phyloP scores from a whole-genome alignment of 2,113 vertebrate genomes.

The Thryonomys swinderianus region DNA sequence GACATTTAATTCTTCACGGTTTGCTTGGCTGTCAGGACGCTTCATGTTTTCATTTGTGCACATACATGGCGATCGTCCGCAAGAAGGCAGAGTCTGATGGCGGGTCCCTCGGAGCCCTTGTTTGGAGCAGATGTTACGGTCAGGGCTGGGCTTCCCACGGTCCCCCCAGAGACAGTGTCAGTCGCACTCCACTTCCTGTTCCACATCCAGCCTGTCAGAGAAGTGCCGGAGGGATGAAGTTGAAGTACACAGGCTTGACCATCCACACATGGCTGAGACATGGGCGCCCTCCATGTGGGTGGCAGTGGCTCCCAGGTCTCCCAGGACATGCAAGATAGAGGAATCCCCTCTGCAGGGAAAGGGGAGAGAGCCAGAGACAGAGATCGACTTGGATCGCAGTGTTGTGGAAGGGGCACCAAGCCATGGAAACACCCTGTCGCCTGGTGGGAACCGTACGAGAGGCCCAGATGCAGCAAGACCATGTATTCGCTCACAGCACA shows the following conservation, averaged over 20 bases:
- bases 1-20: conserved; percentile 85
- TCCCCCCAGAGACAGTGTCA: conserved; percentile 62
- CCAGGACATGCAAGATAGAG: conserved; percentile 78
- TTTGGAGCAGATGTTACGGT: conserved; percentile 85
- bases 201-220: conserved; percentile 49
- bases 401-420: background rate
- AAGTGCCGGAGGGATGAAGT: conserved; percentile 44
- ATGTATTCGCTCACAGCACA: background rate
- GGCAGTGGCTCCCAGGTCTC: conserved; percentile 66
- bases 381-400: background rate
- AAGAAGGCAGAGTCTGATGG: conserved; percentile 82
- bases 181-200: background rate
- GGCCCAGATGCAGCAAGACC: too few species aligned
- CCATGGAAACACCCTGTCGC: background rate
- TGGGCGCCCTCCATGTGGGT: conserved; percentile 76
- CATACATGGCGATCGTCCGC: conserved; percentile 87
- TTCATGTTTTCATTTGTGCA: conserved; percentile 86
- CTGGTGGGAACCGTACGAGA: accelerated
- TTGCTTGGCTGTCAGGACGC: conserved; percentile 87
- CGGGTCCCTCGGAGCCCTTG: conserved; percentile 84
- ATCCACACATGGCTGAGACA: conserved; percentile 65
- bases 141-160: conserved; percentile 80
- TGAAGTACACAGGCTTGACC: conserved; percentile 69
- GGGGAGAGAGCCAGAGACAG: conserved; percentile 9
- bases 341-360: conserved; percentile 60